phyloP scores from a whole-genome alignment of 2,797 vertebrate genomes.

The Eleutherodactylus coqui region DNA sequence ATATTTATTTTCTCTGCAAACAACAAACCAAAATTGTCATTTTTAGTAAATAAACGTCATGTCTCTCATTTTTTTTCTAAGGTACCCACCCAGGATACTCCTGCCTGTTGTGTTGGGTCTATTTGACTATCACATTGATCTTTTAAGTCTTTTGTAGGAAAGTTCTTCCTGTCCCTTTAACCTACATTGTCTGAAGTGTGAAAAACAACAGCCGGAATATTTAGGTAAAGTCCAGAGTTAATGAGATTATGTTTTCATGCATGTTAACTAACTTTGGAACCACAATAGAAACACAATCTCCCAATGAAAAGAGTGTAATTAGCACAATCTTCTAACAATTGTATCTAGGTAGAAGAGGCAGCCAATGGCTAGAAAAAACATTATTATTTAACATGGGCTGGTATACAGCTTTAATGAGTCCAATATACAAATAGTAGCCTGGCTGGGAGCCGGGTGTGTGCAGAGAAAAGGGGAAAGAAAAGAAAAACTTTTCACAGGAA shows the following conservation, averaged over 20 bases:
- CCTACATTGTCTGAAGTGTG: background rate
- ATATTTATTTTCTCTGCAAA: too few relatives aligned
- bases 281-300: background rate
- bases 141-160: background rate
- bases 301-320: background rate
- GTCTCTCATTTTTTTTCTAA: too few relatives aligned
- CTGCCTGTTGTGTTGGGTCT: background rate
- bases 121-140: background rate
- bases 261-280: background rate
- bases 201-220: background rate
- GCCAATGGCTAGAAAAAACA: background rate
- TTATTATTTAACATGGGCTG: background rate
- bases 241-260: background rate
- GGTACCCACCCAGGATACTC: background rate
- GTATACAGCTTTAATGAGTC: slow-evolving; percentile 7
- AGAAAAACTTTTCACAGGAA: background rate
- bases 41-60: background rate
- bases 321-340: slow-evolving; percentile 4
- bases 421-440: background rate
- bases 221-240: slow-evolving; percentile 1
- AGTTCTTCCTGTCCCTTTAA: background rate
- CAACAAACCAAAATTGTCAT: background rate
- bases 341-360: background rate
- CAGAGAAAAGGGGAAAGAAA: background rate
- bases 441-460: background rate